Conservation (phyloP, 64 coral and sea anemone genomes). For the Actinia equina region DNA sequence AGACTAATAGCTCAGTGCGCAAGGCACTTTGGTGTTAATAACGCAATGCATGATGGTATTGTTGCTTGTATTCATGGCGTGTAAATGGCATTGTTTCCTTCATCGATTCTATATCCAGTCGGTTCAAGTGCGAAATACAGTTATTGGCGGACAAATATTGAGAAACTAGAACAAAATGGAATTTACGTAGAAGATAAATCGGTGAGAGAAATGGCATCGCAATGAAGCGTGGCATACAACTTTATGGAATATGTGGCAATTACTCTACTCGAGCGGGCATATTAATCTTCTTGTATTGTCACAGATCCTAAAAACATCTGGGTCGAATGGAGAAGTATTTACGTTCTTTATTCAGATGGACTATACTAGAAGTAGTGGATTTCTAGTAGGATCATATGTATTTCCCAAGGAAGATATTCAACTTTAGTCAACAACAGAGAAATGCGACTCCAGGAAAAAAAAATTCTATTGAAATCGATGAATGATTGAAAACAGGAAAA, state of each 20-base stretch:
- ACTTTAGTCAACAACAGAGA: background rate
- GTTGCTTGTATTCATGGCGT: conserved; percentile 11
- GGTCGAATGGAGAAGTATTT: background rate
- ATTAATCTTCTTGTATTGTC: background rate
- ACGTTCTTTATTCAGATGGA: background rate
- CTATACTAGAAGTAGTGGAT: conserved; percentile 8
- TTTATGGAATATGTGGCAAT: background rate
- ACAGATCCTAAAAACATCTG: conserved; percentile 5
- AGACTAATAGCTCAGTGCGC: background rate
- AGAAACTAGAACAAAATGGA: conserved; percentile 24
- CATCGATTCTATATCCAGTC: background rate
- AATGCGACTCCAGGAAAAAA: conserved; percentile 11
- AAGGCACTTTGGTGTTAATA: background rate
- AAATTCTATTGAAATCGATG: background rate
- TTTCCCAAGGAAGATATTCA: background rate
- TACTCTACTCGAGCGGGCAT: background rate
- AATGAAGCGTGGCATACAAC: background rate
- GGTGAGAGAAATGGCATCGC: background rate
- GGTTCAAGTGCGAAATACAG: background rate
- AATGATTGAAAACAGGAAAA: conserved; percentile 19
- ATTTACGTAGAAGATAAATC: background rate
- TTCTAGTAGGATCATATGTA: background rate
- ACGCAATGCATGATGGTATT: conserved; percentile 18
- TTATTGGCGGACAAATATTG: background rate
- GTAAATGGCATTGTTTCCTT: background rate